These are phyloP conservation scores for Penaeus vannamei DNA, from an alignment of 1,140 invertebrate species.

Conservation along the genomic window DNA sequence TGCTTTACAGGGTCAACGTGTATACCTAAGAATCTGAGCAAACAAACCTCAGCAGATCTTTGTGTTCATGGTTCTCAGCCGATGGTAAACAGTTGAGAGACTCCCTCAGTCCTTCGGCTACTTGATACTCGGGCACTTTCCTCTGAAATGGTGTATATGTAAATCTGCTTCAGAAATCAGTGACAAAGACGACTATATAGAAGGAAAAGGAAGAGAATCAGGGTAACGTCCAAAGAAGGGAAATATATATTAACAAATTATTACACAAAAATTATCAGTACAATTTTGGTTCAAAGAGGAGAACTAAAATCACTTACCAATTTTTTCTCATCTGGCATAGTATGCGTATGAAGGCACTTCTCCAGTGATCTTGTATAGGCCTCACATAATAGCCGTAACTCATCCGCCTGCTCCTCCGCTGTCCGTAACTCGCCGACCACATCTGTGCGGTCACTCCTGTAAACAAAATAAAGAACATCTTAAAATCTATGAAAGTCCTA, in stretches of 20 bases:
- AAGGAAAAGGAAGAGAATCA: neutral
- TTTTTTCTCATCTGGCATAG: slow-evolving; percentile 64
- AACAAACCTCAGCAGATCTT: slow-evolving; percentile 53
- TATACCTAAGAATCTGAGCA: too few species aligned
- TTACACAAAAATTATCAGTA: neutral
- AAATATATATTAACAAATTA: neutral
- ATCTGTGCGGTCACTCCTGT: slow-evolving; percentile 66
- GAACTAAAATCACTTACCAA: slow-evolving; percentile 32
- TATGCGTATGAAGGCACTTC: slow-evolving; percentile 61
- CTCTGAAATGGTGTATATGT: slow-evolving; percentile 40
- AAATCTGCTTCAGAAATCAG: neutral
- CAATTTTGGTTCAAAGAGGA: neutral
- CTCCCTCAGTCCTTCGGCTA: slow-evolving; percentile 61
- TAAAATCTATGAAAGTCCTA: neutral
- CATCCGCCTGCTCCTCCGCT: slow-evolving; percentile 66
- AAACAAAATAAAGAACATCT: neutral
- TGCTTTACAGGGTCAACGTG: too few species aligned
- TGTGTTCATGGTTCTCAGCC: slow-evolving; percentile 26
- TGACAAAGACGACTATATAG: too few species aligned
- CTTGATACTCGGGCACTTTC: slow-evolving; percentile 62
- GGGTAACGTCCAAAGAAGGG: neutral
- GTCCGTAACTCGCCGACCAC: slow-evolving; percentile 65
- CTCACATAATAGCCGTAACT: slow-evolving; percentile 64
- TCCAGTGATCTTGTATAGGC: slow-evolving; percentile 60
- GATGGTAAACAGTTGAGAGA: slow-evolving; percentile 26